These are phyloP conservation scores for Enteromius thamalakanensis DNA, from an alignment of 2,797 vertebrate species.

Conservation along the genomic window DNA sequence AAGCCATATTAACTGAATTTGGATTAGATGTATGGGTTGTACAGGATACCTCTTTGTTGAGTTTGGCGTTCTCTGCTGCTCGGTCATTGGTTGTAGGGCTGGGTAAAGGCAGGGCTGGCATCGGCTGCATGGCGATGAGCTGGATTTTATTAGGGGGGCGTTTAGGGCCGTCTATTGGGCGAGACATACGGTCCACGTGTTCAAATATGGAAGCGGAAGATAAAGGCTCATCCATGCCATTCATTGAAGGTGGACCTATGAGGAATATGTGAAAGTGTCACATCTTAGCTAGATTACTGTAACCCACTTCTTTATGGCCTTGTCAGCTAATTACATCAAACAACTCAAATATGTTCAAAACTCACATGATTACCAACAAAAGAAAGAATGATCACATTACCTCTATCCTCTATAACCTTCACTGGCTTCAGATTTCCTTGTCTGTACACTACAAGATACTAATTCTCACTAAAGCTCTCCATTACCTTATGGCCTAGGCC, in stretches of 20 bases:
- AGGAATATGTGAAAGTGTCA: background rate
- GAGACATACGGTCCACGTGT: constrained; percentile 91
- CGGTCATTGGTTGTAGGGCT: constrained; percentile 78
- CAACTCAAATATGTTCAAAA: no score
- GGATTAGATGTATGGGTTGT: background rate
- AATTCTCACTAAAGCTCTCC: no score
- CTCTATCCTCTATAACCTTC: no score
- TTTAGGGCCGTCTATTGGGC: constrained; percentile 82
- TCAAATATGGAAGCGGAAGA: constrained; percentile 96
- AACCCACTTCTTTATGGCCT: no score
- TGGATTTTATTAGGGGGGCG: constrained; percentile 92
- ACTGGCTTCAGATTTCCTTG: no score
- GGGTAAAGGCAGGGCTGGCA: constrained; percentile 83
- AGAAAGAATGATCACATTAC: no score
- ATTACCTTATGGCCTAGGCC: no score
- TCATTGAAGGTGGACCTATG: constrained; percentile 84
- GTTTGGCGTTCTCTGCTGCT: constrained; percentile 84
- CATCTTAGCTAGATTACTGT: no score
- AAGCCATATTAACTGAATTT: background rate
- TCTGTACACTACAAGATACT: no score
- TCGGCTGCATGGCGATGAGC: constrained; percentile 98
- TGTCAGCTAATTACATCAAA: no score
- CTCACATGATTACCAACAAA: no score
- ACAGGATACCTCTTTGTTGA: constrained; percentile 89
- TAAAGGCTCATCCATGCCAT: constrained; percentile 79